Percentiles rank a stretch among this genome's conserved stretches.
These are phyloP conservation scores for Bovichtus variegatus DNA, from an alignment of 2,797 vertebrate genomes.

Conservation along the genomic window DNA sequence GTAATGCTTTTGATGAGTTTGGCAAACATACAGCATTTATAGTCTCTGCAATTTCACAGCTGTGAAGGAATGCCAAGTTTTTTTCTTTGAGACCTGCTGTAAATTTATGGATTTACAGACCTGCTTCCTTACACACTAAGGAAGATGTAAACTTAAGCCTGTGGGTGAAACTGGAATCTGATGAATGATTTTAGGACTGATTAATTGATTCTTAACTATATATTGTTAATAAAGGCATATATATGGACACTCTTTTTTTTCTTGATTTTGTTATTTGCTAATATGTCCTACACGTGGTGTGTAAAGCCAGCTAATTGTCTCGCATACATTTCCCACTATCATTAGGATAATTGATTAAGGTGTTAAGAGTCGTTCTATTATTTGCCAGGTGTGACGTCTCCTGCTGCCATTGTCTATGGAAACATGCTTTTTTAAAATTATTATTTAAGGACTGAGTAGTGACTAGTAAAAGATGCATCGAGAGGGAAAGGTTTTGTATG, in stretches of 20 bases:
- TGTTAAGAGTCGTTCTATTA: constrained; percentile 3
- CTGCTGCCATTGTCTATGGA: neutral
- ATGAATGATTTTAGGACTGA: neutral
- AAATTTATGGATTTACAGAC: constrained; percentile 53
- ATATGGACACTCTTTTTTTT: neutral
- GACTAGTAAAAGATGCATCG: neutral
- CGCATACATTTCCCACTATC: neutral
- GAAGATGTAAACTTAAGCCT: neutral
- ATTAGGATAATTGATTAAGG: constrained; percentile 16
- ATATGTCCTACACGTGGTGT: neutral
- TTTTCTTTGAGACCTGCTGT: constrained; percentile 37
- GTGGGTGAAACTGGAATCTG: constrained; percentile 8
- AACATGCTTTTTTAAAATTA: too few species aligned
- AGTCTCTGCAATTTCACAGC: constrained; percentile 35
- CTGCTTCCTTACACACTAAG: constrained; percentile 26
- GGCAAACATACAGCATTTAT: constrained; percentile 8
- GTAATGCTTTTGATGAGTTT: constrained; percentile 46
- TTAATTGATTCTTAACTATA: neutral
- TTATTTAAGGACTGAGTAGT: neutral
- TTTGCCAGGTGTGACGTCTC: constrained; percentile 15
- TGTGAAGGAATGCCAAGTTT: constrained; percentile 37
- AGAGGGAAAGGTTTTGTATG: neutral
- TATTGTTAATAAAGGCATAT: neutral
- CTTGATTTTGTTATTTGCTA: neutral
- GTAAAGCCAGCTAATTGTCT: constrained; percentile 12